phyloP scores from a whole-genome alignment of 2,888 invertebrate genomes.

The Neoascia interrupta region DNA sequence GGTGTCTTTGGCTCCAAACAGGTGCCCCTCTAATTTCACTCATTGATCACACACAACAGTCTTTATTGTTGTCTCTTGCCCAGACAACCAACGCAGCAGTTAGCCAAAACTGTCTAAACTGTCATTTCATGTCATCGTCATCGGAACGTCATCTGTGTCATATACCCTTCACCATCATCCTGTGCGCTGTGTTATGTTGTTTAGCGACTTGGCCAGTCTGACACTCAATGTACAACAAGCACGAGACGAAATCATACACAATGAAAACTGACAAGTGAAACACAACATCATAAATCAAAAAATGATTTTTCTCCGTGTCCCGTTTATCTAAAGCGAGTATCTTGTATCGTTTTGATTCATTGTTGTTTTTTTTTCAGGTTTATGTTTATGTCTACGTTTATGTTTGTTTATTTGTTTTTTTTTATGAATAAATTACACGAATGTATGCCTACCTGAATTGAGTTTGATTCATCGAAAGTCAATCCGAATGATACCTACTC shows the following conservation, averaged over 20 bases:
- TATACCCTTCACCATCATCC: slow-evolving; percentile 24
- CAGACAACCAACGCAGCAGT: slow-evolving; percentile 51
- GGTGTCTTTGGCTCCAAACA: slow-evolving; percentile 24
- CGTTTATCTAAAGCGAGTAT: slow-evolving; percentile 26
- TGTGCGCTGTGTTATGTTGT: too few relatives aligned
- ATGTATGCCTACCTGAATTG: slow-evolving; percentile 65
- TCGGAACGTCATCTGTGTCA: slow-evolving; percentile 36
- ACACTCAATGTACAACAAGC: slow-evolving; percentile 40
- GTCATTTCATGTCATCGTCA: slow-evolving; percentile 68
- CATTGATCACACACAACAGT: slow-evolving; percentile 37
- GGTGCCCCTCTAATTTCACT: slow-evolving; percentile 43
- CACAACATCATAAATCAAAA: slow-evolving; percentile 68
- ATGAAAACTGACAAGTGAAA: slow-evolving; percentile 66
- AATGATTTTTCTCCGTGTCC: slow-evolving; percentile 18
- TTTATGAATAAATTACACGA: slow-evolving; percentile 63
- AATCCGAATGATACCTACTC: slow-evolving; percentile 57
- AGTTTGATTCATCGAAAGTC: slow-evolving; percentile 67
- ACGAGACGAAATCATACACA: slow-evolving; percentile 56
- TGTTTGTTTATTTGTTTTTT: too few relatives aligned
- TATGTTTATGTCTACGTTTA: slow-evolving; percentile 34
- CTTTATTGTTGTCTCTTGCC: slow-evolving; percentile 12
- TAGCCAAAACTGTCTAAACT: slow-evolving; percentile 67
- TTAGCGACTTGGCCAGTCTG: too few relatives aligned
- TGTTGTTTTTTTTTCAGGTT: slow-evolving; percentile 8
- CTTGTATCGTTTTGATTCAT: slow-evolving; percentile 33